Evolutionary conservation across 2,113 vertebrate species (phyloP).

Genomic region (Indri indri): DNA sequence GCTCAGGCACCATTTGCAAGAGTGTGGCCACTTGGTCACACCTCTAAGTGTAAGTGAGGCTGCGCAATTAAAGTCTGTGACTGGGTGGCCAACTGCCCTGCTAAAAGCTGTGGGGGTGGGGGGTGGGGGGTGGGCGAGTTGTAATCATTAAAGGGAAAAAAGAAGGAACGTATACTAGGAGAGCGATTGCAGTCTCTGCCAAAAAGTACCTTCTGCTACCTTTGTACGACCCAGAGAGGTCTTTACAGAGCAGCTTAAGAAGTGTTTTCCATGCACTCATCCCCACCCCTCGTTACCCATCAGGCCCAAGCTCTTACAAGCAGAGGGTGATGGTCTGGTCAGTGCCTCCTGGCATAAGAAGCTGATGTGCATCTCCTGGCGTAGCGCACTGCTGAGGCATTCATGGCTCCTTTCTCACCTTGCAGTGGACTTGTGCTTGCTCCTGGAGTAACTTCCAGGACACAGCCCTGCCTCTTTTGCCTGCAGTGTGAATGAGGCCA

Average conservation of each 20-base stretch:
- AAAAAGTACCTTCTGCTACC: background rate
- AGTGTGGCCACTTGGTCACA: fast-evolving
- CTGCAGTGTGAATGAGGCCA: background rate
- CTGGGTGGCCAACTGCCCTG: background rate
- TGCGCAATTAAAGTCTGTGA: too few species aligned
- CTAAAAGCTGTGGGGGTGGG: background rate
- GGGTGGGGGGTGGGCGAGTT: too few species aligned
- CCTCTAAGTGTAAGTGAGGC: background rate
- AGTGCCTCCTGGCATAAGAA: fast-evolving
- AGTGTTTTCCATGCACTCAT: background rate
- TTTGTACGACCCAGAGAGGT: background rate
- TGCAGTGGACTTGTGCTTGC: background rate
- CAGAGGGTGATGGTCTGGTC: background rate
- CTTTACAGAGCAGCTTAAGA: background rate
- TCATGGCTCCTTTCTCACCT: background rate
- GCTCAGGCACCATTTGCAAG: background rate
- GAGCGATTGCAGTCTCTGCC: fast-evolving
- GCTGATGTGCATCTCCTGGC: background rate
- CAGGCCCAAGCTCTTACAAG: background rate
- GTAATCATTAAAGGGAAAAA: background rate
- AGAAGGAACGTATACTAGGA: background rate
- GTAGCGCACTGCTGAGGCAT: background rate
- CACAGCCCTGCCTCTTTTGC: background rate
- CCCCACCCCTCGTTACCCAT: background rate
- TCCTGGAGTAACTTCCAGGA: background rate